These are phyloP conservation scores for Drosophila pandora DNA, from an alignment of 1,140 invertebrate genomes.

Conservation along the genomic window DNA sequence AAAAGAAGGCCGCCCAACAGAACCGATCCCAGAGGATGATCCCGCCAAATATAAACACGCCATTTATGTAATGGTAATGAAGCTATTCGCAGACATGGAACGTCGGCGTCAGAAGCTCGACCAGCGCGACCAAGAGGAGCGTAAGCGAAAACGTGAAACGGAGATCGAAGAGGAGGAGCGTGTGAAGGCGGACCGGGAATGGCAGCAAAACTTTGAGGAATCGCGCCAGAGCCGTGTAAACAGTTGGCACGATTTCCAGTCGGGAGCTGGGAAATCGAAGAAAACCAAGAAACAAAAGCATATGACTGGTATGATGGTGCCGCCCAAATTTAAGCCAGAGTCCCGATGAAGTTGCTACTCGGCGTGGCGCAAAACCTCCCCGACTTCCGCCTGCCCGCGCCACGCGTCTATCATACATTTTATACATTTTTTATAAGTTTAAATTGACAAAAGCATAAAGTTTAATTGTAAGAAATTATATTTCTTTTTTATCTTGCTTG, in stretches of 20 bases:
- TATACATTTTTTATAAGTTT: slow-evolving; percentile 77
- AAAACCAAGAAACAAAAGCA: slow-evolving; percentile 91
- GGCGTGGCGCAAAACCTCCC: slow-evolving; percentile 8
- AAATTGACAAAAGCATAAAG: slow-evolving; percentile 64
- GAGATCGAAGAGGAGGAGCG: slow-evolving; percentile 97
- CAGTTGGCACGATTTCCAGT: slow-evolving; percentile 98
- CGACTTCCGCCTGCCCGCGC: slow-evolving; percentile 17
- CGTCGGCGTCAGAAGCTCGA: slow-evolving; percentile 93
- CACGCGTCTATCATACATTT: slow-evolving; percentile 35
- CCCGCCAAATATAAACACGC: slow-evolving; percentile 96
- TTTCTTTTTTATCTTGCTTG: slow-evolving; percentile 1
- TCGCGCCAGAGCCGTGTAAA: slow-evolving; percentile 96
- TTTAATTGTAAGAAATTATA: slow-evolving; percentile 58
- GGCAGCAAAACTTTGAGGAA: slow-evolving; percentile 99
- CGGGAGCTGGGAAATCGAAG: slow-evolving; percentile 87
- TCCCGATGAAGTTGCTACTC: slow-evolving; percentile 88
- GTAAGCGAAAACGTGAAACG: slow-evolving; percentile 96
- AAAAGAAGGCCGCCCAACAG: slow-evolving; percentile 93
- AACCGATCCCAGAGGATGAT: slow-evolving; percentile 96
- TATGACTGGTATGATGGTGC: slow-evolving; percentile 89
- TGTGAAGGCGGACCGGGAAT: slow-evolving; percentile 94
- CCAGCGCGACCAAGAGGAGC: slow-evolving; percentile 95
- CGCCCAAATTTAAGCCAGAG: slow-evolving; percentile 98
- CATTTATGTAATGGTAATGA: slow-evolving; percentile 98
- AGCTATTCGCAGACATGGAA: slow-evolving; percentile 99